Conservation (phyloP, 2,113 vertebrate species). For the Orientallactaga bullata region DNA sequence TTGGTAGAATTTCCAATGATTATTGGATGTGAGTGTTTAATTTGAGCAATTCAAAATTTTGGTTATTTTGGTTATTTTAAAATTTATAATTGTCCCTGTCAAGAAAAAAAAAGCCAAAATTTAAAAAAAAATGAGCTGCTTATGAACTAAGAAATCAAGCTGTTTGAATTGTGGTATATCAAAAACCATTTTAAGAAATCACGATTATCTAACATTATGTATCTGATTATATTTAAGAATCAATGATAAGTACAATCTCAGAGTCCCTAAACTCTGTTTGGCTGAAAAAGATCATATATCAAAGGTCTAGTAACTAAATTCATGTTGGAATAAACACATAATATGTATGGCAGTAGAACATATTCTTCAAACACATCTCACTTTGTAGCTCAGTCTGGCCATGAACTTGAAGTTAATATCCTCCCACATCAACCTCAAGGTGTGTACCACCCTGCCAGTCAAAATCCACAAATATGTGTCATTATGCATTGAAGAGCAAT, state of each 20-base stretch:
- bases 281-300: background rate
- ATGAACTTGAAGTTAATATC: background rate
- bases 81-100: background rate
- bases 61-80: background rate
- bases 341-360: no score
- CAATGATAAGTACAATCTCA: background rate
- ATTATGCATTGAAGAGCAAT: background rate
- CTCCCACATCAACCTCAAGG: background rate
- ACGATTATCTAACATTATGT: background rate
- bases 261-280: background rate
- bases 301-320: background rate
- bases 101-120: background rate
- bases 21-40: background rate
- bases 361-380: background rate
- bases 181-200: background rate
- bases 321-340: background rate
- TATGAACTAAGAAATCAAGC: background rate
- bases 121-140: background rate
- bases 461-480: background rate
- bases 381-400: background rate
- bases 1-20: slow-evolving; percentile 29
- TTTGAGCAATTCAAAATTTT: slow-evolving; percentile 1
- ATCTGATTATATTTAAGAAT: background rate
- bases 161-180: background rate
- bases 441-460: no score